Evolutionary conservation across 2,888 invertebrate species (phyloP).

Genomic region (Philereme vetulata): DNA sequence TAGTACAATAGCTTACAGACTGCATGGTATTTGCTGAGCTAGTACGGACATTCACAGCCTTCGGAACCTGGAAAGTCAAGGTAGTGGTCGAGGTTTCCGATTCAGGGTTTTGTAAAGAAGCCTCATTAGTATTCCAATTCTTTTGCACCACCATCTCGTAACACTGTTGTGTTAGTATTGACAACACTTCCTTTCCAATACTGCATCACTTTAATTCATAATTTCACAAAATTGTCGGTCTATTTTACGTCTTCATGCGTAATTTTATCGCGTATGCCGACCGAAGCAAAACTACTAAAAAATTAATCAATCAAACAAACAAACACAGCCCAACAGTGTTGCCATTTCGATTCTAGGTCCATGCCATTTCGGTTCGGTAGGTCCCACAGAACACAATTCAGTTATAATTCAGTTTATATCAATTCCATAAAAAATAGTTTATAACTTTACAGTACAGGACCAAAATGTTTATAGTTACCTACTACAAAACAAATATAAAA

Average conservation of each 20-base stretch:
- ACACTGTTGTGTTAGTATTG: conserved; percentile 32
- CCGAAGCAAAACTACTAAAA: neutral
- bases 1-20: conserved; percentile 50
- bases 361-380: no score
- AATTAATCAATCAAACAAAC: neutral
- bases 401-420: no score
- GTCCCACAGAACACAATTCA: no score
- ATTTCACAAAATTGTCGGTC: conserved; percentile 6
- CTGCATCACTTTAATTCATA: conserved; percentile 37
- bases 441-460: no score
- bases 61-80: conserved; percentile 72
- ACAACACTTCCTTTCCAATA: conserved; percentile 35
- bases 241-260: neutral
- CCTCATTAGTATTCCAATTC: conserved; percentile 67
- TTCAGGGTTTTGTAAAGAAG: conserved; percentile 58
- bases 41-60: conserved; percentile 59
- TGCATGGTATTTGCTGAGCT: conserved; percentile 64
- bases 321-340: no score
- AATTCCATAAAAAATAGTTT: no score
- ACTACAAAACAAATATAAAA: no score
- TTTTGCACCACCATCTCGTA: conserved; percentile 79
- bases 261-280: neutral
- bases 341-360: no score
- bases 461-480: no score
- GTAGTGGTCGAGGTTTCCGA: conserved; percentile 57